phyloP scores from a whole-genome alignment of 1,140 invertebrate genomes.

The Nephila pilipes region DNA sequence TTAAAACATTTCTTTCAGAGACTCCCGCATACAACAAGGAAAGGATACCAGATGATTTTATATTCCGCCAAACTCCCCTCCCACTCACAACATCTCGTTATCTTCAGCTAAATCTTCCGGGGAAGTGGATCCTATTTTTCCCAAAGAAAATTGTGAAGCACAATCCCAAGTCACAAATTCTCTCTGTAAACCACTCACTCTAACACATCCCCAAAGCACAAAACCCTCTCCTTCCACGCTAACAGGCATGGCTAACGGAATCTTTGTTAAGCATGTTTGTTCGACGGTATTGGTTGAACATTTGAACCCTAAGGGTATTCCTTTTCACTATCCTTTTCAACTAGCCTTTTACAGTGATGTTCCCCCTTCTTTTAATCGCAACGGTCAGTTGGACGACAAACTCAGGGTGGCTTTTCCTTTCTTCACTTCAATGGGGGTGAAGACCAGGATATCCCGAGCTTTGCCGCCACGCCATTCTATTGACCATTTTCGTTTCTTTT shows the following conservation, averaged over 20 bases:
- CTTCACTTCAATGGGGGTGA: slow-evolving; percentile 36
- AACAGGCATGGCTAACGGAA: slow-evolving; percentile 39
- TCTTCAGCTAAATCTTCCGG: slow-evolving; percentile 14
- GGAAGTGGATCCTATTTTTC: slow-evolving; percentile 34
- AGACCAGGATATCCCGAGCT: slow-evolving; percentile 47
- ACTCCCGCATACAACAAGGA: not conserved
- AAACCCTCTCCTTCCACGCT: not conserved
- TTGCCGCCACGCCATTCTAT: slow-evolving; percentile 38
- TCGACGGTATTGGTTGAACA: slow-evolving; percentile 46
- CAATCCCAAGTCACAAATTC: slow-evolving; percentile 25
- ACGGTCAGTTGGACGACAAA: slow-evolving; percentile 70
- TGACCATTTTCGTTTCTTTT: not conserved
- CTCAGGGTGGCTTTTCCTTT: slow-evolving; percentile 40
- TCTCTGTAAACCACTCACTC: not conserved
- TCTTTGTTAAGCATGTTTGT: slow-evolving; percentile 56
- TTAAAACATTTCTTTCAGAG: not conserved
- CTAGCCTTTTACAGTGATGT: not conserved
- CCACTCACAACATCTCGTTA: not conserved
- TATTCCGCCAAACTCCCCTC: not conserved
- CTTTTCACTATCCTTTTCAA: slow-evolving; percentile 64
- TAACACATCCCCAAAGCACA: not conserved
- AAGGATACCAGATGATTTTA: not conserved
- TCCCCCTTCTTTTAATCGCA: slow-evolving; percentile 56
- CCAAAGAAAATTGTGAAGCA: not conserved
- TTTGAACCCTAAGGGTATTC: slow-evolving; percentile 29